These are phyloP conservation scores for Labia minor DNA, from an alignment of 2,888 invertebrate species.

Conservation along the genomic window DNA sequence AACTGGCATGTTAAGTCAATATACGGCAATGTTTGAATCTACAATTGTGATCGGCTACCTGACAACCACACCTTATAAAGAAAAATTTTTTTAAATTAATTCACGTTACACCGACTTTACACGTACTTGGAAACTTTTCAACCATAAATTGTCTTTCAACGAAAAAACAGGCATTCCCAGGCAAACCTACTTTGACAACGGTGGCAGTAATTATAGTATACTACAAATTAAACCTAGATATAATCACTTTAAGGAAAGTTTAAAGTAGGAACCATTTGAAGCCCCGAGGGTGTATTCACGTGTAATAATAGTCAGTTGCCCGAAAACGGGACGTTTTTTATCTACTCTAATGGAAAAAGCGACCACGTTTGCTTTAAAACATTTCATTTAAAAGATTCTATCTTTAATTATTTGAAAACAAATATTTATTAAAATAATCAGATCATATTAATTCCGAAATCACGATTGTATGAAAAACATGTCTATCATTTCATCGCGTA, in stretches of 20 bases:
- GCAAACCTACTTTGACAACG: not conserved
- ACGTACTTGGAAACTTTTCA: not conserved
- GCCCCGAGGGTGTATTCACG: not conserved
- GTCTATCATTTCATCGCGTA: slow-evolving; percentile 3
- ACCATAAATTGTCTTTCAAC: not conserved
- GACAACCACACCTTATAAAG: slow-evolving; percentile 7
- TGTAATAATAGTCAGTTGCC: not conserved
- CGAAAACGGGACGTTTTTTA: not conserved
- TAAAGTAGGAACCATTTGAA: not conserved
- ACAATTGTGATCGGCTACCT: slow-evolving; percentile 7
- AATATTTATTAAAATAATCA: slow-evolving; percentile 7
- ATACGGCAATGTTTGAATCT: not conserved
- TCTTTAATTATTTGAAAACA: slow-evolving; percentile 7
- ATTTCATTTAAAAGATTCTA: not conserved
- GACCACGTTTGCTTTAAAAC: not conserved
- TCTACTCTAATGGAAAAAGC: not conserved
- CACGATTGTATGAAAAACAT: slow-evolving; percentile 1
- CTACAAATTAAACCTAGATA: not conserved
- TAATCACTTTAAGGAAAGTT: not conserved
- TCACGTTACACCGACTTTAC: not conserved
- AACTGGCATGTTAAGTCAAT: slow-evolving; percentile 1
- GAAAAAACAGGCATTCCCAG: not conserved
- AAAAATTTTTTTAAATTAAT: not conserved
- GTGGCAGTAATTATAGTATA: not conserved
- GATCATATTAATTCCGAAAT: slow-evolving; percentile 8